A percentile compares a stretch with the other conserved stretches of the same genome.
Evolutionary conservation across 1,140 invertebrate species (phyloP).

Genomic region (Protaetia brevitarsis): DNA sequence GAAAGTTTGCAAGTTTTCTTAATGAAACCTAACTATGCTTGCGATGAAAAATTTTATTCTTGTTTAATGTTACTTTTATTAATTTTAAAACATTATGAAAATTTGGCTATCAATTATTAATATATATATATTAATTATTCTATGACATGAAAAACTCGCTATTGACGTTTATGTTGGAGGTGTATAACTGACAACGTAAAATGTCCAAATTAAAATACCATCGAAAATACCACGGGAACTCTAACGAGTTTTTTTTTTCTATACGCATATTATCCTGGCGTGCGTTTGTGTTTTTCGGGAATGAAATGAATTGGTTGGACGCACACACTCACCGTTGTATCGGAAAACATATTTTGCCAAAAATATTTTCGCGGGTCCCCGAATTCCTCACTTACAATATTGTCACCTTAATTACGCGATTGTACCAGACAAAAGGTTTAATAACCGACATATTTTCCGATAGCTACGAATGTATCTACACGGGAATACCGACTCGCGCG

Average conservation of each 20-base stretch:
- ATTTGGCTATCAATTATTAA: too few species aligned
- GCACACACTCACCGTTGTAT: background rate
- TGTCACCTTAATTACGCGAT: constrained; percentile 43
- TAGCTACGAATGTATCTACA: background rate
- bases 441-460: constrained; percentile 41
- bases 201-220: background rate
- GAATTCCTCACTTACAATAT: constrained; percentile 30
- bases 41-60: too few species aligned
- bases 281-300: constrained; percentile 10
- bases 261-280: background rate
- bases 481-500: background rate
- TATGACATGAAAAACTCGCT: too few species aligned
- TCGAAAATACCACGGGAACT: background rate
- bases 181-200: background rate
- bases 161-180: too few species aligned
- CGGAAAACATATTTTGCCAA: constrained; percentile 35
- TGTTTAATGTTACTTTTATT: too few species aligned
- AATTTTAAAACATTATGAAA: too few species aligned
- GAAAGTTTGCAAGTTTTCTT: too few species aligned
- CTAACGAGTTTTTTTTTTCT: background rate
- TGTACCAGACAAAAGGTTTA: constrained; percentile 45
- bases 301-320: background rate
- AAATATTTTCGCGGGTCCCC: constrained; percentile 36
- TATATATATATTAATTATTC: too few species aligned
- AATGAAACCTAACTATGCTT: too few species aligned